Evolutionary conservation across 2,113 vertebrate species (phyloP), one percentile per base, ranked within the genome.

Genomic region (Pogona vitticeps): DNA sequence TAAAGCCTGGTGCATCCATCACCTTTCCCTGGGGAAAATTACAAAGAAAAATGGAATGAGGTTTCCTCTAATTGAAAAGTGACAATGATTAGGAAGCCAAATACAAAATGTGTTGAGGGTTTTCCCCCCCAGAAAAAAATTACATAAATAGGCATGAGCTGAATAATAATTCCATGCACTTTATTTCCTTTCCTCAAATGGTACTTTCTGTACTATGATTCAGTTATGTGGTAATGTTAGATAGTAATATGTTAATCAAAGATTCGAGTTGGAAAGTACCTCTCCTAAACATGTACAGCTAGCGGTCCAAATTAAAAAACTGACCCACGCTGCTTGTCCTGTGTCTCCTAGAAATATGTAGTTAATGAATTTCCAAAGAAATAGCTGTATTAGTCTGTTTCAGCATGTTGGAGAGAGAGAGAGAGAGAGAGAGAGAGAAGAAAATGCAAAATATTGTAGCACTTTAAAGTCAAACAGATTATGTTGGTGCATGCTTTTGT

Each of bases 21-120:
- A 92, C 90, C 86, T 90, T 91, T 94, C 93, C 91, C 80, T 88
- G 89, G 94, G 94, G 88, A 80, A 91, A 90, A 90, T 94, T 89
- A 91, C 72, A 58, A 75, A 92, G 89, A 88, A 82, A 91, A 94
- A 90, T 86, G 91, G 91, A 94, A 92, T 85, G 91, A 91, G 94
- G 92, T 93, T 93, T 94, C 38, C 89, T 21, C 90, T 95, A 95
- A 95, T 95, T 95, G 94, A 94, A 95, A 95, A 95, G 95, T 94
- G 81, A 89, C 36, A 91, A 93, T 93, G 93, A 95, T 94, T 94
- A 95, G 92, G 93, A 92, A 94, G 91, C 92, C 93, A 94, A 94
- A 95, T 81, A 94, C 91, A 89, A 88, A 94, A 94, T 91, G 92
- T 89, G 94, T 91, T 89, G 90, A 76, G 46, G 46, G 46, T 56